Evolutionary conservation across 2,888 invertebrate species (phyloP).

Genomic region (Phytoseiulus persimilis): DNA sequence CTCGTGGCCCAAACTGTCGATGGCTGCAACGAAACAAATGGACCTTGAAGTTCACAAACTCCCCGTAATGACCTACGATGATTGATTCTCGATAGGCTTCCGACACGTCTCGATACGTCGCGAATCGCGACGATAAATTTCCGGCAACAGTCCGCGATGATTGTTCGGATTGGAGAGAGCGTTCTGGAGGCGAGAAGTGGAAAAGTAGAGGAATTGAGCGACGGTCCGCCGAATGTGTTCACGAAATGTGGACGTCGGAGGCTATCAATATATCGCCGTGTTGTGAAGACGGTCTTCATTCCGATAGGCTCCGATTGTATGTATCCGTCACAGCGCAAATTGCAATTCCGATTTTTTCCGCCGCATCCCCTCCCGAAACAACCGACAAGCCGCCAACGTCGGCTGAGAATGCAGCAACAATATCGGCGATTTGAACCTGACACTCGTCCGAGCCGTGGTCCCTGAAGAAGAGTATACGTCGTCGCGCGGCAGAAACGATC

Average conservation of each 20-base stretch:
- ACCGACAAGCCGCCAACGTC: background rate
- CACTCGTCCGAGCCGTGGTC: background rate
- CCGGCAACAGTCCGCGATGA: background rate
- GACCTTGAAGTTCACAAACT: background rate
- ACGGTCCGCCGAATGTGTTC: background rate
- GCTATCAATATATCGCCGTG: background rate
- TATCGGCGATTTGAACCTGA: background rate
- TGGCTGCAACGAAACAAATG: background rate
- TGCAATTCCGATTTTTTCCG: conserved; percentile 1
- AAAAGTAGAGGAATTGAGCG: too few relatives aligned
- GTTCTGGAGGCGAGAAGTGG: background rate
- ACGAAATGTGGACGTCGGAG: background rate
- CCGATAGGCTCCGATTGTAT: background rate
- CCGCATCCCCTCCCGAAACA: background rate
- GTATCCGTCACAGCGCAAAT: background rate
- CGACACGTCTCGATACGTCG: background rate
- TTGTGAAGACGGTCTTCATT: background rate
- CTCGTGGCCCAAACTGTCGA: background rate
- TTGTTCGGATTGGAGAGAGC: background rate
- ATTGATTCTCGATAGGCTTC: background rate
- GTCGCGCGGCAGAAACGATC: too few relatives aligned
- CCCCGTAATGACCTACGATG: background rate
- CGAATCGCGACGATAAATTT: background rate
- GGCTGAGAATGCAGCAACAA: background rate
- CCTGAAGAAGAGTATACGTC: background rate